These are phyloP conservation scores for Macrostomum lignano DNA, from an alignment of 1,140 invertebrate genomes.

Conservation along the genomic window DNA sequence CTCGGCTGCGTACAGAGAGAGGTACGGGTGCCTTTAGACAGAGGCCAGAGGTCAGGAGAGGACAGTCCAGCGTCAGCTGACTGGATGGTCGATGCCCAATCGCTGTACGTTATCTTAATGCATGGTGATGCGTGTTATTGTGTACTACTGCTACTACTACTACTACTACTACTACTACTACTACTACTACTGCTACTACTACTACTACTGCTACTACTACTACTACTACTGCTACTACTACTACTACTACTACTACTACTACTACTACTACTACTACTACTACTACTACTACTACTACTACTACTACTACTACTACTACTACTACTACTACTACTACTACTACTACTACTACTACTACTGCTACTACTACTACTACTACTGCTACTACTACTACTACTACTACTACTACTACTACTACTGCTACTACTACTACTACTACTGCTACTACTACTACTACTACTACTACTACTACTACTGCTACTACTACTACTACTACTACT, in stretches of 20 bases:
- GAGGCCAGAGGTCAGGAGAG: no score
- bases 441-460: slow-evolving; percentile 2
- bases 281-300: slow-evolving; percentile 2
- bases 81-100: no score
- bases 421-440: not conserved
- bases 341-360: not conserved
- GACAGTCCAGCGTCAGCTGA: no score
- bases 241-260: not conserved
- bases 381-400: slow-evolving; percentile 1
- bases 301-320: slow-evolving; percentile 3
- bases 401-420: not conserved
- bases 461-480: not conserved
- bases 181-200: slow-evolving; percentile 1
- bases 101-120: no score
- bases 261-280: slow-evolving; percentile 1
- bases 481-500: not conserved
- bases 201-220: slow-evolving; percentile 1
- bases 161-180: not conserved
- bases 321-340: not conserved
- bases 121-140: no score
- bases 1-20: no score
- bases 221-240: not conserved
- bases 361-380: not conserved
- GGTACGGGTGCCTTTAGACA: no score
- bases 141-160: not conserved